phyloP scores from a whole-genome alignment of 2,113 vertebrate species.

The Triplophysa tibetana region DNA sequence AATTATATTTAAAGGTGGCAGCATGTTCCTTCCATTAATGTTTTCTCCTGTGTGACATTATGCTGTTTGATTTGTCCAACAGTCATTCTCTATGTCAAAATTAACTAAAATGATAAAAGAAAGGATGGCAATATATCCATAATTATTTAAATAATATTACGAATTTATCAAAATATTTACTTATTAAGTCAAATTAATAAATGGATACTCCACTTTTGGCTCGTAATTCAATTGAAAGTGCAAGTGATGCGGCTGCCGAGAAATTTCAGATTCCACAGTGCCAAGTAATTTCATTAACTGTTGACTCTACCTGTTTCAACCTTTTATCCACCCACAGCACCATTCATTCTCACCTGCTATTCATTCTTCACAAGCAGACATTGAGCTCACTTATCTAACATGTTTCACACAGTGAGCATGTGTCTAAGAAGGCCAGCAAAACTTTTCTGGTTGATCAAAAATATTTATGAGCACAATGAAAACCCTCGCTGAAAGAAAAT shows the following conservation, averaged over 20 bases:
- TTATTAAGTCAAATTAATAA: background rate
- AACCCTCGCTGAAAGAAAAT: background rate
- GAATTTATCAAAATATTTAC: background rate
- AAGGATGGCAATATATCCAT: background rate
- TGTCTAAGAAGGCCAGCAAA: conserved; percentile 40
- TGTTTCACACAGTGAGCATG: background rate
- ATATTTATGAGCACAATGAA: background rate
- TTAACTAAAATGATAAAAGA: no score
- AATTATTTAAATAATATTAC: background rate
- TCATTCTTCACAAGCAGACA: background rate
- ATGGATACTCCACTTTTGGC: background rate
- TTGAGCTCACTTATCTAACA: background rate
- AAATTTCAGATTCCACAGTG: background rate
- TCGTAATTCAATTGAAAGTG: background rate
- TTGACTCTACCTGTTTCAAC: conserved; percentile 13
- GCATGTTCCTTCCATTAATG: background rate
- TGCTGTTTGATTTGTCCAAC: background rate
- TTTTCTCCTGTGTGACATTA: no score
- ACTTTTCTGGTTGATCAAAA: background rate
- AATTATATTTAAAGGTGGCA: background rate
- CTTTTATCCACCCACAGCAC: background rate
- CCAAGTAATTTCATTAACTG: conserved; percentile 7
- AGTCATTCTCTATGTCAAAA: background rate
- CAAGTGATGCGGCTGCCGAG: background rate
- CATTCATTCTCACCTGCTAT: conserved; percentile 22